Conservation (phyloP, 2,113 vertebrate genomes). For the Phylloscopus trochiloides region DNA sequence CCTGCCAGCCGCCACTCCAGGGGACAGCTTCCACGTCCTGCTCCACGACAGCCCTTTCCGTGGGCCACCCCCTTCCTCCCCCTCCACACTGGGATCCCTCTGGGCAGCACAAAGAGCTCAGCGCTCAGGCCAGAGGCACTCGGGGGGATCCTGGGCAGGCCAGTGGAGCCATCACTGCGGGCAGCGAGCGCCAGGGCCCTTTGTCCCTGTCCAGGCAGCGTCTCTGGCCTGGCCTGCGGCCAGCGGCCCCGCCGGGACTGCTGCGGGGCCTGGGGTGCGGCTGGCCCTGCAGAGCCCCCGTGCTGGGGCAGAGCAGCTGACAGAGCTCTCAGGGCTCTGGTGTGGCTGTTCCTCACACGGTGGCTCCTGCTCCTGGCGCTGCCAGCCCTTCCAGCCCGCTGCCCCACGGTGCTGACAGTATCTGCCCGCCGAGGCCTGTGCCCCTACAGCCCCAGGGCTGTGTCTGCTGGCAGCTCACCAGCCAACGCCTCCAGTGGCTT, state of each 20-base stretch:
- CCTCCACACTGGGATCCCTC: background rate
- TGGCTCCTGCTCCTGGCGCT: accelerated
- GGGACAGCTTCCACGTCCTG: background rate
- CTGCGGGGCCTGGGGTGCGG: accelerated
- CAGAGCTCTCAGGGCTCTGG: accelerated
- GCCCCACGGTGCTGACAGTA: background rate
- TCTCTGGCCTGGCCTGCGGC: background rate
- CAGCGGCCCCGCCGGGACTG: accelerated
- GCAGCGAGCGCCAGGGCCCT: background rate
- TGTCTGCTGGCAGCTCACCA: background rate
- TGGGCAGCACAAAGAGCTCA: background rate
- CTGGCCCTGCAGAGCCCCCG: accelerated
- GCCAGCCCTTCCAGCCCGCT: background rate
- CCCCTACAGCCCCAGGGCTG: background rate
- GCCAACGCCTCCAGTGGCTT: background rate
- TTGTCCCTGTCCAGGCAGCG: background rate
- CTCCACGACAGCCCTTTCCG: background rate
- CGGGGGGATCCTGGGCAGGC: background rate
- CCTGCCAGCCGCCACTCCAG: background rate
- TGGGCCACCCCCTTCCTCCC: background rate
- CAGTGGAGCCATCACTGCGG: background rate
- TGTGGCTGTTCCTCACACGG: accelerated
- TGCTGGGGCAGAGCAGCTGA: background rate
- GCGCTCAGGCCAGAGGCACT: background rate
- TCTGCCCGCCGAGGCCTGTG: background rate